Percentiles rank a stretch among this genome's conserved stretches.
phyloP scores from a whole-genome alignment of 2,888 invertebrate species.

The Drosophila colorata region DNA sequence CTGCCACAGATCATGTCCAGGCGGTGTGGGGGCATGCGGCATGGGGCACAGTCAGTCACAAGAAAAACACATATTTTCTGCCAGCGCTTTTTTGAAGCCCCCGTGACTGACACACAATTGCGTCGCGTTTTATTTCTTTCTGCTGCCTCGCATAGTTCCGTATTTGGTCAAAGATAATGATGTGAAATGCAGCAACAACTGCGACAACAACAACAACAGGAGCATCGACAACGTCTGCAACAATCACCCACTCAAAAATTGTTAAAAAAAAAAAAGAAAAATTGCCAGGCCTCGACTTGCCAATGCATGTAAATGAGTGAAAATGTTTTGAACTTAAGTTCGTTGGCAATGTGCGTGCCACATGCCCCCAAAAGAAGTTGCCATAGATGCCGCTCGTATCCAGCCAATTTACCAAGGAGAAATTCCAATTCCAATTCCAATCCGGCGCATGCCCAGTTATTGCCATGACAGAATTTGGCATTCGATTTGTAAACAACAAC shows the following conservation, averaged over 20 bases:
- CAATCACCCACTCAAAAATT: slow-evolving; percentile 81
- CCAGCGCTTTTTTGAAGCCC: slow-evolving; percentile 63
- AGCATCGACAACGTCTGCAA: slow-evolving; percentile 46
- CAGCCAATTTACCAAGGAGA: slow-evolving; percentile 9
- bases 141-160: slow-evolving; percentile 65
- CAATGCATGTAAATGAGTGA: slow-evolving; percentile 78
- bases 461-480: slow-evolving; percentile 39
- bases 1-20: slow-evolving; percentile 46
- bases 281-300: slow-evolving; percentile 43
- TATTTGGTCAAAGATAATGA: slow-evolving; percentile 80
- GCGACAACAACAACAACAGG: slow-evolving; percentile 23
- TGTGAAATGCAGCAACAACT: slow-evolving; percentile 72
- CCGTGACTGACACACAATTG: slow-evolving; percentile 77
- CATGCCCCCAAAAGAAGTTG: slow-evolving; percentile 32
- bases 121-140: slow-evolving; percentile 66
- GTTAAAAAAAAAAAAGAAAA: slow-evolving; percentile 52
- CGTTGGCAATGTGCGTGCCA: slow-evolving; percentile 48
- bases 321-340: slow-evolving; percentile 74
- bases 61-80: slow-evolving; percentile 68
- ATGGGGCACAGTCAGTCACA: slow-evolving; percentile 26
- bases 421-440: not conserved
- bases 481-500: not conserved
- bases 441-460: slow-evolving; percentile 48
- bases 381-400: slow-evolving; percentile 34
- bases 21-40: slow-evolving; percentile 4